A percentile compares a stretch with the other conserved stretches of the same genome.
phyloP scores from a whole-genome alignment of 1,140 invertebrate species.

The Bathynomus jamesi region DNA sequence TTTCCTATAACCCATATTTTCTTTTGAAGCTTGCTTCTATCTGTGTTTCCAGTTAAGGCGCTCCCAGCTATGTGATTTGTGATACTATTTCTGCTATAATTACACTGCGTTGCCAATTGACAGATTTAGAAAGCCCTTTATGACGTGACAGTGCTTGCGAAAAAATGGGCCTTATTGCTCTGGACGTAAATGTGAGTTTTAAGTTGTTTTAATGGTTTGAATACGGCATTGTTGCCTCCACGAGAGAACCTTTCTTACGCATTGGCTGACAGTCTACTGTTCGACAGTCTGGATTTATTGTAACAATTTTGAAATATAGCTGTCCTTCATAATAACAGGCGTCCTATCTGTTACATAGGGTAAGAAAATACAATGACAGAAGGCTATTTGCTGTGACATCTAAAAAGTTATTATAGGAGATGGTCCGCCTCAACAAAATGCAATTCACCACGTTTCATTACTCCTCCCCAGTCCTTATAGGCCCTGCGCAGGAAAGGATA shows the following conservation, averaged over 20 bases:
- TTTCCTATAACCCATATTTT: background rate
- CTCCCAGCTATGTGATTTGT: conserved; percentile 34
- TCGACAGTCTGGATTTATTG: conserved; percentile 33
- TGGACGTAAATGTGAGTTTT: conserved; percentile 5
- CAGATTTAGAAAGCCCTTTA: conserved; percentile 19
- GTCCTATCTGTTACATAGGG: conserved; percentile 34
- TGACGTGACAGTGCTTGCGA: background rate
- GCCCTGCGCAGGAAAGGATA: no score
- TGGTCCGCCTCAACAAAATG: conserved; percentile 30
- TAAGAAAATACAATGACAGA: conserved; percentile 36
- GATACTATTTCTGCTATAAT: conserved; percentile 36
- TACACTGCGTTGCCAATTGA: conserved; percentile 33
- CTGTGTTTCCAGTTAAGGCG: conserved; percentile 26
- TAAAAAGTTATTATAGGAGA: conserved; percentile 25
- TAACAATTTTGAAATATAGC: conserved; percentile 36
- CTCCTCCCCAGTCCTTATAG: no score
- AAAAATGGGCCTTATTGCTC: conserved; percentile 3
- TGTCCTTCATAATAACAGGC: conserved; percentile 35
- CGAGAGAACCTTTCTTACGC: conserved; percentile 27
- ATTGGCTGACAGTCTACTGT: conserved; percentile 29
- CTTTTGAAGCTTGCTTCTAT: conserved; percentile 20
- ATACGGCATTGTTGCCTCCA: background rate
- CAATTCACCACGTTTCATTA: no score
- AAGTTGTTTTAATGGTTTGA: background rate
- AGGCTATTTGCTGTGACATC: conserved; percentile 33